Evolutionary conservation across 2,888 invertebrate species (phyloP).

Genomic region (Cephus pulcher): DNA sequence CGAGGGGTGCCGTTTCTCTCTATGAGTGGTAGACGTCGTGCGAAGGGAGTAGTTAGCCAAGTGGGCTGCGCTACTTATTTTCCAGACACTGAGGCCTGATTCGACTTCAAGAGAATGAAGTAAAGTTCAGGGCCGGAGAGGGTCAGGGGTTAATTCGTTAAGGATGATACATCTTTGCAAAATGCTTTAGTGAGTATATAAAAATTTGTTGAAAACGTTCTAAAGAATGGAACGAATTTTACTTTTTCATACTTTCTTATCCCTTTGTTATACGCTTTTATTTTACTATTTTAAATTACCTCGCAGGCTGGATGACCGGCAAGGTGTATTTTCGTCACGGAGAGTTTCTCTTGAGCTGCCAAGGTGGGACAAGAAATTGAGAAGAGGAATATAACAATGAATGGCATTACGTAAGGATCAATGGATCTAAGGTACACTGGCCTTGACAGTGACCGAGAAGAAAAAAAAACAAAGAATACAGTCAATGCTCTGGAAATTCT

Average conservation of each 20-base stretch:
- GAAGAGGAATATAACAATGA: neutral
- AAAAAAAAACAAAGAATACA: neutral
- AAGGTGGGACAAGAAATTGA: neutral
- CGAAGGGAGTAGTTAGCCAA: slow-evolving; percentile 4
- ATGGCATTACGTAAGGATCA: neutral
- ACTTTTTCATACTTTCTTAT: neutral
- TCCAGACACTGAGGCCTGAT: neutral
- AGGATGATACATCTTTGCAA: neutral
- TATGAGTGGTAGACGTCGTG: slow-evolving; percentile 7
- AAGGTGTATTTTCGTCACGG: neutral
- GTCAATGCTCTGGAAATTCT: neutral
- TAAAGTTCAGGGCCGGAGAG: neutral
- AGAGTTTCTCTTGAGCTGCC: neutral
- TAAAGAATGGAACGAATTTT: neutral
- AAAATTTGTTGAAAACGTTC: neutral
- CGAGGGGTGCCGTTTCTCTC: neutral
- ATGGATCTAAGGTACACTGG: neutral
- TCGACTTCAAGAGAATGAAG: neutral
- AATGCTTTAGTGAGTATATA: neutral
- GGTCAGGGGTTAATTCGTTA: neutral
- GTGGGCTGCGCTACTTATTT: neutral
- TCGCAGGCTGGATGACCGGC: neutral
- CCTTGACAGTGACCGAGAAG: neutral
- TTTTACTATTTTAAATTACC: neutral
- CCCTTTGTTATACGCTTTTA: neutral